Conservation (phyloP, 2,113 vertebrate species). For the Semnornis frantzii region DNA sequence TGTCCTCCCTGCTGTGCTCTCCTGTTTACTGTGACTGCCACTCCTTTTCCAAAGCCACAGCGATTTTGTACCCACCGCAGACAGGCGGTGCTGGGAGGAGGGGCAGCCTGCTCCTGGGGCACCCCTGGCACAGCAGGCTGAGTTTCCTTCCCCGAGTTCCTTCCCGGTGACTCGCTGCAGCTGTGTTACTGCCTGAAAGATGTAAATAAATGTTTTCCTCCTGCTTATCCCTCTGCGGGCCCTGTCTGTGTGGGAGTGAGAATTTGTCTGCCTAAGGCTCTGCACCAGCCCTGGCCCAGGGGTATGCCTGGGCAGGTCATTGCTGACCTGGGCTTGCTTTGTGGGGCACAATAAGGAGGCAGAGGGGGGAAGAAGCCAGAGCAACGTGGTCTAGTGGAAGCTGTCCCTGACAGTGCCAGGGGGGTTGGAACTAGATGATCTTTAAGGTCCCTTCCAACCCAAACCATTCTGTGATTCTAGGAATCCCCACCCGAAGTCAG, state of each 20-base stretch:
- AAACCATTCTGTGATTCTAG: no score
- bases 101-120: rapidly evolving
- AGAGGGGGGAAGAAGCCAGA: background rate
- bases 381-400: no score
- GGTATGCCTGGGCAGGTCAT: background rate
- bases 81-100: background rate
- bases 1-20: background rate
- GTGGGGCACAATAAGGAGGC: background rate
- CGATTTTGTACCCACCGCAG: constrained; percentile 15
- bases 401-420: no score
- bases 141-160: background rate
- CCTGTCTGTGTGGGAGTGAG: background rate
- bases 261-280: rapidly evolving
- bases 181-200: background rate
- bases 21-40: constrained; percentile 47
- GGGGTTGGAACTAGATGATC: no score
- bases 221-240: background rate
- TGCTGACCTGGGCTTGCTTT: background rate
- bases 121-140: background rate
- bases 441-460: no score
- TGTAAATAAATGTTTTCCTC: constrained; percentile 60
- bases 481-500: background rate
- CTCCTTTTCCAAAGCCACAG: constrained; percentile 5
- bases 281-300: background rate
- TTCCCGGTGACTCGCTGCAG: background rate